Conservation (phyloP, 2,113 vertebrate species). For the Nibea albiflora region DNA sequence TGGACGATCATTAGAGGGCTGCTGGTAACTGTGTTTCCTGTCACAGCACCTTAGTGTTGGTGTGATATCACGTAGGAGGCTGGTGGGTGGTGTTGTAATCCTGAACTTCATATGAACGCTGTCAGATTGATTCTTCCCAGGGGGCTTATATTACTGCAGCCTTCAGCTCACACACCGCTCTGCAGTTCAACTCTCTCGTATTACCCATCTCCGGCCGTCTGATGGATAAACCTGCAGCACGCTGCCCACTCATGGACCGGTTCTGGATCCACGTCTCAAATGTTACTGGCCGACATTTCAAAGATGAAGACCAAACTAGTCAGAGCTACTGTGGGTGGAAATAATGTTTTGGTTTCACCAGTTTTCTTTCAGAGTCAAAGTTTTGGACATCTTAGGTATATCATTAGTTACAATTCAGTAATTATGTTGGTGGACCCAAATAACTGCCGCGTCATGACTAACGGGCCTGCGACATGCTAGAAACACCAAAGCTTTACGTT, state of each 20-base stretch:
- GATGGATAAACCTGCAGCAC: slow-evolving; percentile 9
- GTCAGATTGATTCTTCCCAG: neutral
- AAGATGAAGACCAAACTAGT: neutral
- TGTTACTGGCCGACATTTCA: neutral
- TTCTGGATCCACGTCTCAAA: neutral
- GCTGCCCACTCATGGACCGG: neutral
- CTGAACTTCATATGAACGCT: neutral
- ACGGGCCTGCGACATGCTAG: too few species aligned
- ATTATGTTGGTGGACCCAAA: too few species aligned
- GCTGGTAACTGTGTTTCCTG: neutral
- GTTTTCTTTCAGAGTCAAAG: too few species aligned
- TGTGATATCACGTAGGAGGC: slow-evolving; percentile 1
- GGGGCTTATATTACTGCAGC: slow-evolving; percentile 10
- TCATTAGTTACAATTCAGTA: too few species aligned
- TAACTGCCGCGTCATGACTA: too few species aligned
- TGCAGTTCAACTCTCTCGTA: neutral
- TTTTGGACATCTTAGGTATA: too few species aligned
- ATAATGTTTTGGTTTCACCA: too few species aligned
- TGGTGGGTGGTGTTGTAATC: neutral
- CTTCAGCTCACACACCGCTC: neutral
- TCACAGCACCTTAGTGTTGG: neutral
- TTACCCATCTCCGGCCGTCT: neutral
- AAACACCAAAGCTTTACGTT: too few species aligned
- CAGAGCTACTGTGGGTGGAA: too few species aligned
- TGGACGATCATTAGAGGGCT: too few species aligned